Percentiles rank a stretch among this genome's conserved stretches.
Conservation (phyloP, 2,797 vertebrate species). For the Paedocypris micromegethes region DNA sequence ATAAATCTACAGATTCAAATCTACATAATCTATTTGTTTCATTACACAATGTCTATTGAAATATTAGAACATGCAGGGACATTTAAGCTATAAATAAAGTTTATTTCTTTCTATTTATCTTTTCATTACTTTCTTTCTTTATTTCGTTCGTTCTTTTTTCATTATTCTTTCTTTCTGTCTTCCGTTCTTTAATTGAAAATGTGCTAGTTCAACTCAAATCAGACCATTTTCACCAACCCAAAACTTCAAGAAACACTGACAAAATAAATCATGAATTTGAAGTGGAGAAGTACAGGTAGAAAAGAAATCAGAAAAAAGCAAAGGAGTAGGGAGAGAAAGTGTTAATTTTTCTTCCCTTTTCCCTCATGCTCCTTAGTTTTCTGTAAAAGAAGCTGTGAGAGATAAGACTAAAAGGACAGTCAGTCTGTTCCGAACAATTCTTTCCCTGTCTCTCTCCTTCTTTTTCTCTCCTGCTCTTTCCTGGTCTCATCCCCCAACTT, state of each 20-base stretch:
- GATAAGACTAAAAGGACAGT: conserved; percentile 81
- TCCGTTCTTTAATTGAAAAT: no score
- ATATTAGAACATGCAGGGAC: no score
- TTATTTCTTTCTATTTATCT: no score
- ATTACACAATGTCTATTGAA: no score
- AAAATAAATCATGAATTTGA: conserved; percentile 60
- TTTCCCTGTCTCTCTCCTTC: conserved; percentile 45
- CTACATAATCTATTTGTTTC: no score
- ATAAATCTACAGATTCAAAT: no score
- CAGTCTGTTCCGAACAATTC: conserved; percentile 73
- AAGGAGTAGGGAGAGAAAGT: conserved; percentile 52
- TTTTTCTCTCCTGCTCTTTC: conserved; percentile 61
- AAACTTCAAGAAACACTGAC: conserved; percentile 44
- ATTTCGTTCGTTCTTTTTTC: no score
- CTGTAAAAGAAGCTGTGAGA: conserved; percentile 75
- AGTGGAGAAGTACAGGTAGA: conserved; percentile 42
- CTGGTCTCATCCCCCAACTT: conserved; percentile 50
- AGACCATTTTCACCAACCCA: background rate
- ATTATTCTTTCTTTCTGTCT: no score
- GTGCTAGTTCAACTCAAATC: no score
- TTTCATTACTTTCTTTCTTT: no score
- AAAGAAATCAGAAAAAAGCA: conserved; percentile 71
- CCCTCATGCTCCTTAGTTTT: conserved; percentile 69
- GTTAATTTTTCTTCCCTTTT: conserved; percentile 17
- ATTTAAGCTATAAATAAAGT: no score